Percentiles rank a stretch among this genome's conserved stretches.
Evolutionary conservation across 1,140 invertebrate species (phyloP).

Genomic region (Grapholita molesta): DNA sequence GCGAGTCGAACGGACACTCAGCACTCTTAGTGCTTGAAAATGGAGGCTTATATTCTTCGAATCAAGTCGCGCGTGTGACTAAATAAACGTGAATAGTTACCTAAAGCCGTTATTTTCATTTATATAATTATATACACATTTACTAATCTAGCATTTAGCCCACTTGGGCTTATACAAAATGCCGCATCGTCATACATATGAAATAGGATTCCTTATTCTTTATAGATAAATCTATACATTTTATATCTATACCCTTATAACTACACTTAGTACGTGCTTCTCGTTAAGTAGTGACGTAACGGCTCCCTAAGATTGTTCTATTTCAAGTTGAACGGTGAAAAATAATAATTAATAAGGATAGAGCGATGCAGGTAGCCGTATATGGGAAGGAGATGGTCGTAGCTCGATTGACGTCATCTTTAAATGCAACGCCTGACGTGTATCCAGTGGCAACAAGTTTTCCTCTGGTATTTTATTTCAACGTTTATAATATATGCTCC

Average conservation of each 20-base stretch:
- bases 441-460: constrained; percentile 62
- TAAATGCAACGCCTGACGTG: constrained; percentile 58
- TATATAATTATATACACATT: too few species aligned
- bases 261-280: constrained; percentile 36
- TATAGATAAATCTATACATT: constrained; percentile 17
- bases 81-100: too few species aligned
- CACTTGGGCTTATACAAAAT: not conserved
- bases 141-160: constrained; percentile 3
- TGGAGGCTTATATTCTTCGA: too few species aligned
- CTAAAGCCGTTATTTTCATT: too few species aligned
- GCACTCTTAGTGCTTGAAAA: too few species aligned
- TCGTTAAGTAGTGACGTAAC: constrained; percentile 58
- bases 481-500: not conserved
- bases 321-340: constrained; percentile 48
- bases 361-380: constrained; percentile 59
- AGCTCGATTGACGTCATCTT: constrained; percentile 62
- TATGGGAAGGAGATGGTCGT: constrained; percentile 64
- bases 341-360: constrained; percentile 54
- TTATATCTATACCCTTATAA: constrained; percentile 12
- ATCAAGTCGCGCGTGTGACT: too few species aligned
- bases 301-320: constrained; percentile 43
- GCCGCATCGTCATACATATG: constrained; percentile 28
- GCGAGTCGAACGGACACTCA: too few species aligned
- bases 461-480: constrained; percentile 16
- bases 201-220: constrained; percentile 14